These are phyloP conservation scores for Sceloporus undulatus DNA, from an alignment of 2,113 vertebrate genomes.

Conservation along the genomic window DNA sequence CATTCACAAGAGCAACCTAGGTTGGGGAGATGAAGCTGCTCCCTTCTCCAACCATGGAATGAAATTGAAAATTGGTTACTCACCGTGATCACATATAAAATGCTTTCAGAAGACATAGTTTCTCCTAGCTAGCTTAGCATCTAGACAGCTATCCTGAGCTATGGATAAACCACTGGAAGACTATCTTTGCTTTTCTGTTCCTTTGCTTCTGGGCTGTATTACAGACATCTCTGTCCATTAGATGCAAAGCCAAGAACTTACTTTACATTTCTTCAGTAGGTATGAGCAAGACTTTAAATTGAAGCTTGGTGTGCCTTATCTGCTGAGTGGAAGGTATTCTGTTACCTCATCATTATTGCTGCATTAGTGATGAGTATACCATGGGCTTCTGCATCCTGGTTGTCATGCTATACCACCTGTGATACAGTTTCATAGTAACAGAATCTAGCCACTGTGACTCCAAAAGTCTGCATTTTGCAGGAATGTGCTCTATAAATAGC, in stretches of 20 bases:
- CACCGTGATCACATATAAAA: too few relatives aligned
- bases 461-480: background rate
- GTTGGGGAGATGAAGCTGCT: too few relatives aligned
- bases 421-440: background rate
- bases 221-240: too few relatives aligned
- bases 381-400: background rate
- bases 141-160: too few relatives aligned
- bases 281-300: background rate
- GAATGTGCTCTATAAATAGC: background rate
- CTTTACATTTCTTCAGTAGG: background rate
- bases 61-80: too few relatives aligned
- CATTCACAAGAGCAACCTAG: too few relatives aligned
- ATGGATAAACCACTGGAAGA: too few relatives aligned
- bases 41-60: too few relatives aligned
- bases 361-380: constrained; percentile 10
- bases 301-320: background rate
- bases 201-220: too few relatives aligned
- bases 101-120: too few relatives aligned
- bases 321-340: background rate
- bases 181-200: too few relatives aligned
- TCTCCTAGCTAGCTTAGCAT: too few relatives aligned
- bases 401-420: background rate
- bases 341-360: background rate
- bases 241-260: background rate
- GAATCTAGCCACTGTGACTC: background rate